These are phyloP conservation scores for Archaeoteleia sp. DNA, from an alignment of 2,888 invertebrate species.

Conservation along the genomic window DNA sequence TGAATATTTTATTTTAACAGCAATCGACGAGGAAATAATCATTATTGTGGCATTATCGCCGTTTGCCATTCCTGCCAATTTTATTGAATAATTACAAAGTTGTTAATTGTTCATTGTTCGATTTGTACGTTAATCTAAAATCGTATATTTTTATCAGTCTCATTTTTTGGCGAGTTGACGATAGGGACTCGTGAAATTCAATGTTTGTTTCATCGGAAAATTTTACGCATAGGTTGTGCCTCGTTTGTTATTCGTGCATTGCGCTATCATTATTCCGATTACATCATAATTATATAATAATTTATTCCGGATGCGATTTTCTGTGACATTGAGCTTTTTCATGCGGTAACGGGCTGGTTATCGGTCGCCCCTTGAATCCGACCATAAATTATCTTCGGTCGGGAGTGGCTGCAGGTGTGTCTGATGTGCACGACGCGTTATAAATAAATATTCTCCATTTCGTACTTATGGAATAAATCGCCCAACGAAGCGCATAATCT, in stretches of 20 bases:
- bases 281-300: constrained; percentile 28
- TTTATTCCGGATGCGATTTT: constrained; percentile 28
- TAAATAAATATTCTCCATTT: constrained; percentile 64
- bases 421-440: constrained; percentile 59
- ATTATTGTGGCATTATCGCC: no score
- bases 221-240: neutral
- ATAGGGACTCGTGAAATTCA: neutral
- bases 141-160: no score
- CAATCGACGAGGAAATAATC: no score
- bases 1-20: no score
- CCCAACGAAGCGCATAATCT: constrained; percentile 35
- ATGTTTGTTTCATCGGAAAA: neutral
- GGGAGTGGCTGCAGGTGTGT: constrained; percentile 59
- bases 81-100: no score
- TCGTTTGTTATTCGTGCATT: neutral
- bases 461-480: constrained; percentile 57
- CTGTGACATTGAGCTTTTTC: constrained; percentile 32
- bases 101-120: no score
- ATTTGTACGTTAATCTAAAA: no score
- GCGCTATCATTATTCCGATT: constrained; percentile 20
- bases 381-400: constrained; percentile 62
- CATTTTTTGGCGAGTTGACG: no score
- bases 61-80: no score
- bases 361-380: constrained; percentile 58
- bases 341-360: constrained; percentile 40